Conservation (phyloP, 2,888 invertebrate genomes). For the Xiphydria camelus region DNA sequence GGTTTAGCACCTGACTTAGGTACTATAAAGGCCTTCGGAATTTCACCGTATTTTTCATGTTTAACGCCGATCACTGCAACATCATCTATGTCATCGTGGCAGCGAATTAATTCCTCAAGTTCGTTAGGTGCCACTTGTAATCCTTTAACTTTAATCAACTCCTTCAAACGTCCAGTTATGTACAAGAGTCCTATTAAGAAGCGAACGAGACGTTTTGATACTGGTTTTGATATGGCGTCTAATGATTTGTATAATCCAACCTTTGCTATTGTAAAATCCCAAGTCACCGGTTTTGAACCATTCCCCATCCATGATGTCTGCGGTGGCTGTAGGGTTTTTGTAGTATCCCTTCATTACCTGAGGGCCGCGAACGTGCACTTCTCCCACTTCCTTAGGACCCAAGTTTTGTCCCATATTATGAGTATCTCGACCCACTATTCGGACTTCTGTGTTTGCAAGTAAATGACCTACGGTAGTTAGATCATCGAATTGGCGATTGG, state of each 20-base stretch:
- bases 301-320: conserved; percentile 69
- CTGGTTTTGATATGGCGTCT: too few species aligned
- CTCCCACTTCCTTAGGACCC: conserved; percentile 63
- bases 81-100: conserved; percentile 72
- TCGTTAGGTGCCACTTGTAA: conserved; percentile 84
- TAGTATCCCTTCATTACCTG: conserved; percentile 83
- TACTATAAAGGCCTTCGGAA: conserved; percentile 74
- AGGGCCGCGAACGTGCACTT: conserved; percentile 75
- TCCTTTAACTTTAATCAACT: conserved; percentile 80
- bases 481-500: conserved; percentile 21
- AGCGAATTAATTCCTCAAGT: conserved; percentile 71
- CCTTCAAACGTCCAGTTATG: conserved; percentile 78
- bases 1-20: conserved; percentile 58
- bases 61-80: conserved; percentile 79
- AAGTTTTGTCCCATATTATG: conserved; percentile 27
- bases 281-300: conserved; percentile 79
- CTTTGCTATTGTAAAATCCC: conserved; percentile 64
- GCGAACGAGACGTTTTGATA: too few species aligned
- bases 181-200: conserved; percentile 58
- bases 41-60: conserved; percentile 70
- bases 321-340: conserved; percentile 74
- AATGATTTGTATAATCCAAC: conserved; percentile 14
- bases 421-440: conserved; percentile 41
- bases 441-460: conserved; percentile 56
- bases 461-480: conserved; percentile 43